These are phyloP conservation scores for Pholis gunnellus DNA, from an alignment of 2,113 vertebrate genomes.

Conservation along the genomic window DNA sequence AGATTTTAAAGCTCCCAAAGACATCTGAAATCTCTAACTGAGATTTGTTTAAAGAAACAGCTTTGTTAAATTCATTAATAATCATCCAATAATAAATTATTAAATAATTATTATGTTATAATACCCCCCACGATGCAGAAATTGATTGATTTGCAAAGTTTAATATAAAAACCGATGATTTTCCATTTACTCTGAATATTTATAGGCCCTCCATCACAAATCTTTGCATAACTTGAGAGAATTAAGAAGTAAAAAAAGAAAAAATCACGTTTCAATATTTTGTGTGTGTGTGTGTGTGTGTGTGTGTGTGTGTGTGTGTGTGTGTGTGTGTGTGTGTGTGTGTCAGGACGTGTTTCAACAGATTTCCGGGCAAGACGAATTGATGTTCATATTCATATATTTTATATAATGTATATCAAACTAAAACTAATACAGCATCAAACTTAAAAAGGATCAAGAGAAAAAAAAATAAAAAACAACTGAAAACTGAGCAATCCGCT, in stretches of 20 bases:
- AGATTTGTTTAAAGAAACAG: not conserved
- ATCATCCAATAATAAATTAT: not conserved
- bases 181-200: not conserved
- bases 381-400: slow-evolving; percentile 83
- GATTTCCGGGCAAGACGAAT: slow-evolving; percentile 73
- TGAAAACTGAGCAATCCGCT: slow-evolving; percentile 62
- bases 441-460: slow-evolving; percentile 81
- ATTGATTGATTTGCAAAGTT: not conserved
- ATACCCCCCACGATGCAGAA: not conserved
- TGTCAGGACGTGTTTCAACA: slow-evolving; percentile 53
- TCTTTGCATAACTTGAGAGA: not conserved
- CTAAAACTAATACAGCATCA: slow-evolving; percentile 88
- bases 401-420: slow-evolving; percentile 88
- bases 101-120: not conserved
- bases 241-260: too few relatives aligned
- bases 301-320: not conserved
- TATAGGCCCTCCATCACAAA: not conserved
- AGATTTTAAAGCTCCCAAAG: not conserved
- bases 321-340: slow-evolving; percentile 23
- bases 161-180: not conserved
- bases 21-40: not conserved
- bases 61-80: not conserved
- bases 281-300: slow-evolving; percentile 1
- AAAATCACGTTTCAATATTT: not conserved
- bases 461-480: slow-evolving; percentile 44